Percentiles rank a stretch among this genome's conserved stretches.
Evolutionary conservation across 2,113 vertebrate genomes (phyloP).

Genomic region (Austrofundulus limnaeus): DNA sequence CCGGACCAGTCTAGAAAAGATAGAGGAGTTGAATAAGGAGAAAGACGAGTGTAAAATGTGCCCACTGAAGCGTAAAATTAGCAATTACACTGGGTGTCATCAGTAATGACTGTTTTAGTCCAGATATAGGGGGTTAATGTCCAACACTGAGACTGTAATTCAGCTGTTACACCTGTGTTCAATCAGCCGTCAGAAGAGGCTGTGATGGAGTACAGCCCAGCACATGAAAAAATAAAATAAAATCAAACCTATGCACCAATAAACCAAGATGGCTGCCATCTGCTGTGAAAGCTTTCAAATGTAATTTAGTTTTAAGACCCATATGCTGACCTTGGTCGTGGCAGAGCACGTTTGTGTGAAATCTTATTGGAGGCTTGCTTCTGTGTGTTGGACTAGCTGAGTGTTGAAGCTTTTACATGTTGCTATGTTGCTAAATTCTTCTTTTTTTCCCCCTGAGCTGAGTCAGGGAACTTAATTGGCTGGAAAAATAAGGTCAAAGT

Average conservation of each 20-base stretch:
- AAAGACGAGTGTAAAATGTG: conserved; percentile 87
- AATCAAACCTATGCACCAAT: conserved; percentile 79
- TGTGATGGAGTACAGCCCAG: conserved; percentile 70
- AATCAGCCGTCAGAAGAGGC: conserved; percentile 81
- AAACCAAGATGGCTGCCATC: conserved; percentile 87
- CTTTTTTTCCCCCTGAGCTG: conserved; percentile 7
- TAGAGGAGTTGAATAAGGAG: conserved; percentile 65
- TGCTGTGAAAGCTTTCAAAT: conserved; percentile 82
- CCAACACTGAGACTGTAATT: conserved; percentile 88
- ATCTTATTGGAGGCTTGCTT: conserved; percentile 52
- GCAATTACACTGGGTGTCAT: conserved; percentile 95
- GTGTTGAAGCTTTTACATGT: conserved; percentile 19
- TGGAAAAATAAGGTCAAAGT: conserved; percentile 21
- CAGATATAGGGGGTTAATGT: conserved; percentile 93
- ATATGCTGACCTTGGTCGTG: conserved; percentile 75
- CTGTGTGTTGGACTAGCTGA: conserved; percentile 7
- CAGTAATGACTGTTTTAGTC: conserved; percentile 97
- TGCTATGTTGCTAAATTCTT: conserved; percentile 16
- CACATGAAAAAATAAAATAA: conserved; percentile 63
- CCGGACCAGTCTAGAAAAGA: conserved; percentile 73
- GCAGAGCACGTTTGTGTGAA: conserved; percentile 71
- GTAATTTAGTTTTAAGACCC: conserved; percentile 82
- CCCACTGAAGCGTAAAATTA: conserved; percentile 93
- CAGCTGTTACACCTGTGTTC: conserved; percentile 91
- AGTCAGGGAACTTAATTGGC: conserved; percentile 25